Conservation (phyloP, 2,797 vertebrate genomes). For the Nannoperca obscura region DNA sequence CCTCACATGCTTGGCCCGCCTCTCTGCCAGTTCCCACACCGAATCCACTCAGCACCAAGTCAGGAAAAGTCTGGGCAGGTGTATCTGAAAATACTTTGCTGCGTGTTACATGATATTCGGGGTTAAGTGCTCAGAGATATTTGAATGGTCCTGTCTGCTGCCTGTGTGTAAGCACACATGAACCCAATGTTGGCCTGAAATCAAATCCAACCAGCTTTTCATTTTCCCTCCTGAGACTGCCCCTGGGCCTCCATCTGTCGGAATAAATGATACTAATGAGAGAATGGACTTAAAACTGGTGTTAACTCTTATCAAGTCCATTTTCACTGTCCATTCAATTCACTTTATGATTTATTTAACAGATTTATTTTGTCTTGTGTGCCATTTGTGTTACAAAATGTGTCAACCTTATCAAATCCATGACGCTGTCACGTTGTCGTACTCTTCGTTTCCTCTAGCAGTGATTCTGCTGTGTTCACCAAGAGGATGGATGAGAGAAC, state of each 20-base stretch:
- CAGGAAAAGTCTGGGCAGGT: constrained; percentile 40
- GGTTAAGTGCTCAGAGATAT: constrained; percentile 16
- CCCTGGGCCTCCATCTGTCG: constrained; percentile 33
- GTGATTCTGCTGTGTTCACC: neutral
- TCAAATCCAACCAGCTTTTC: constrained; percentile 37
- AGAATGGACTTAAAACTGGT: neutral
- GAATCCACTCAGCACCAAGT: neutral
- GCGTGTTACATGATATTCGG: constrained; percentile 50
- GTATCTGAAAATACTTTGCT: constrained; percentile 43
- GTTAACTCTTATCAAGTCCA: neutral
- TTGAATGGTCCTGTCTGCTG: constrained; percentile 14
- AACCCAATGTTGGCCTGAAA: constrained; percentile 10
- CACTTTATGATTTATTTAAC: constrained; percentile 17
- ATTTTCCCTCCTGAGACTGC: constrained; percentile 9
- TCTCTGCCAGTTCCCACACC: constrained; percentile 4
- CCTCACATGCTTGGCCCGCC: neutral
- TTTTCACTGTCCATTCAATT: constrained; percentile 12
- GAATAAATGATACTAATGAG: constrained; percentile 29
- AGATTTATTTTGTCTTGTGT: neutral
- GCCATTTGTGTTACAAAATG: neutral
- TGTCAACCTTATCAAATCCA: neutral
- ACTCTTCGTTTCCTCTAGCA: neutral
- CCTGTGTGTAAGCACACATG: constrained; percentile 26
- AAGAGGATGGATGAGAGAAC: neutral
- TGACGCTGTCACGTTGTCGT: neutral